These are phyloP conservation scores for Sisor rabdophorus DNA, from an alignment of 2,113 vertebrate genomes.

Conservation along the genomic window DNA sequence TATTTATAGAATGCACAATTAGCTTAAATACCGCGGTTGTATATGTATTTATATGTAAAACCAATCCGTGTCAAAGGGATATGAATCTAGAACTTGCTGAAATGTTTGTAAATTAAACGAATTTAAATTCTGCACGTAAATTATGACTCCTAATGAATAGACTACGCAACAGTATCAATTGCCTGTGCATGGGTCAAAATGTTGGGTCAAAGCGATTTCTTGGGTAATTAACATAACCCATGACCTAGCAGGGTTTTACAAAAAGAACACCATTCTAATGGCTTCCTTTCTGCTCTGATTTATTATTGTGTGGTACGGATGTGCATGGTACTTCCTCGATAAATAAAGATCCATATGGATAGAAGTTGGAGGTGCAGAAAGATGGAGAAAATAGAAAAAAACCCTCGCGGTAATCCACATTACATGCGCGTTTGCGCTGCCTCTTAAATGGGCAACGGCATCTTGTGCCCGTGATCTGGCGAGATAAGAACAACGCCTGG, in stretches of 20 bases:
- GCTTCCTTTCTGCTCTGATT: constrained; percentile 6
- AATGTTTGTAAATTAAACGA: too few species aligned
- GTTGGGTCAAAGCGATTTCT: neutral
- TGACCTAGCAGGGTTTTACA: neutral
- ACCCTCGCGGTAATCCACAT: constrained; percentile 37
- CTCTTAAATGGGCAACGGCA: constrained; percentile 39
- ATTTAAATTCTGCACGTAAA: neutral
- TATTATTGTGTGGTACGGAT: neutral
- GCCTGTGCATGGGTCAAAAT: neutral
- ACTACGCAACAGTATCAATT: neutral
- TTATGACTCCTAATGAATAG: neutral
- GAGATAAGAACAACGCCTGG: neutral
- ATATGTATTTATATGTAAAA: too few species aligned
- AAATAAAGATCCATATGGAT: neutral
- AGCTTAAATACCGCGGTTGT: neutral
- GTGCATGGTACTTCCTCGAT: neutral
- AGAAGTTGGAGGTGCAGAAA: neutral
- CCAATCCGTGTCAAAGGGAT: too few species aligned
- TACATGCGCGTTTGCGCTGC: constrained; percentile 50
- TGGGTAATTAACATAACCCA: neutral
- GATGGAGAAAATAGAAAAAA: neutral
- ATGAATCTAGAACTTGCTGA: too few species aligned
- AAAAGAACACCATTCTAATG: neutral
- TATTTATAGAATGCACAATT: neutral
- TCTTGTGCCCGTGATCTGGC: constrained; percentile 17